Evolutionary conservation across 2,797 vertebrate genomes (phyloP), one percentile per base, ranked within the genome.

Genomic region (Silurus aristotelis): DNA sequence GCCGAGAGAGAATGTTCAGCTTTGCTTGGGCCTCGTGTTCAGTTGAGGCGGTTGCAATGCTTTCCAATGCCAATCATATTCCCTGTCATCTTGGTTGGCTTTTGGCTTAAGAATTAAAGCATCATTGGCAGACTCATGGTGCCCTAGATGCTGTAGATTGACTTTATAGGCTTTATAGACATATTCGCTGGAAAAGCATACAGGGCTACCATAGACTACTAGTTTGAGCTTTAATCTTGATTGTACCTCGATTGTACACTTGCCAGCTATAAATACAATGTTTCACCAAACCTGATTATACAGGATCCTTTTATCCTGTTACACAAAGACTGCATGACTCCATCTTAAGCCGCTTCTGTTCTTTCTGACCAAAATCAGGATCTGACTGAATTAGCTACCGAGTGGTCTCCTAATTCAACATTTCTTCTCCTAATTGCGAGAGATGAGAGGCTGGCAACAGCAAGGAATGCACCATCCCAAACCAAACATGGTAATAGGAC

Each of bases 321-420:
- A 63, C 7, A 9, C 48, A 77, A 77, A 84, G 61, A 27, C 25
- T 10, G 38, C 66, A 63, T 55, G 60, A 76, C 22, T 27, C 64
- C 27, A 61, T 25, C 61, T 77, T 77, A 55, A 67, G 15, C 56
- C 27, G 27, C 38, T 77, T 58, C 76, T 81, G 75, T 87, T 91
- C n/a, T 85, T 70, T 71, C 85, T 87, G 80, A 82, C 68, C 71
- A 87, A 63, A 86, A 72, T 77, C 64, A 75, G 58, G 83, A 55
- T 79, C 58, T 52, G 60, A 80, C 68, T 64, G 67, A 72, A 72
- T 80, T 85, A 43, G 84, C 56, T 79, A 52, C 6, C 68, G 25
- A 72, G n/a, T 64, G 52, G 38, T 60, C 25, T 48, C 43, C 67
- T n/a, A 27, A 64, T 85, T 72, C 58, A 64, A n/a, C 67, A 73